These are phyloP conservation scores for Macropus fuliginosus DNA, from an alignment of 2,797 vertebrate genomes.

Conservation along the genomic window DNA sequence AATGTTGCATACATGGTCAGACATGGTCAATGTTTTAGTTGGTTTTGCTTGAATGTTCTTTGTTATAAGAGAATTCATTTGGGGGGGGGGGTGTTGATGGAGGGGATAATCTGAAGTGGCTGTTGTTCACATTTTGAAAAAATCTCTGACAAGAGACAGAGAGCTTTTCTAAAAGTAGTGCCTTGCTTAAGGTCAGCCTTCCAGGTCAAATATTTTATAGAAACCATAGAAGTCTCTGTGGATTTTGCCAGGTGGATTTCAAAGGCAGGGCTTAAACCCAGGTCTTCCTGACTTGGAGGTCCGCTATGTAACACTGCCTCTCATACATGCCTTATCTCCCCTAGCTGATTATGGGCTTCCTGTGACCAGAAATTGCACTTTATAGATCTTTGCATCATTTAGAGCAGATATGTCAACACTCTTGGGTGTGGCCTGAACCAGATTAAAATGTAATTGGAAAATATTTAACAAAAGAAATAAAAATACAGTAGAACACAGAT, in stretches of 20 bases:
- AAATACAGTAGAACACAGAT: background rate
- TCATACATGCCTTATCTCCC: background rate
- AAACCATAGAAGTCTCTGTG: accelerated
- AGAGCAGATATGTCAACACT: background rate
- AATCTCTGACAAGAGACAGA: background rate
- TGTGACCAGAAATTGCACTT: background rate
- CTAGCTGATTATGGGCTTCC: background rate
- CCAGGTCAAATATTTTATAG: background rate
- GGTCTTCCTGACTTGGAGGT: background rate
- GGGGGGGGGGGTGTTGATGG: background rate
- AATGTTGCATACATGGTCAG: background rate
- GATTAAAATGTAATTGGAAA: background rate
- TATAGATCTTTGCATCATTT: background rate
- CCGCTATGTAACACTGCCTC: background rate
- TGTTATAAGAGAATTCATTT: background rate
- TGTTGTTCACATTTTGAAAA: background rate
- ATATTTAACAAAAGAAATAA: background rate
- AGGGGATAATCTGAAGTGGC: background rate
- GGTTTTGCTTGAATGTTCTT: background rate
- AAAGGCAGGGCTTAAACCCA: background rate
- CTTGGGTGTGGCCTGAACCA: background rate
- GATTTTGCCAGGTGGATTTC: background rate
- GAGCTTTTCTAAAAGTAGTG: background rate
- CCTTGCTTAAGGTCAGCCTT: background rate
- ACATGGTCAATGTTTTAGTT: background rate